Percentiles rank a stretch among this genome's conserved stretches.
Evolutionary conservation across 2,888 invertebrate species (phyloP).

Genomic region (Drosophila putrida): DNA sequence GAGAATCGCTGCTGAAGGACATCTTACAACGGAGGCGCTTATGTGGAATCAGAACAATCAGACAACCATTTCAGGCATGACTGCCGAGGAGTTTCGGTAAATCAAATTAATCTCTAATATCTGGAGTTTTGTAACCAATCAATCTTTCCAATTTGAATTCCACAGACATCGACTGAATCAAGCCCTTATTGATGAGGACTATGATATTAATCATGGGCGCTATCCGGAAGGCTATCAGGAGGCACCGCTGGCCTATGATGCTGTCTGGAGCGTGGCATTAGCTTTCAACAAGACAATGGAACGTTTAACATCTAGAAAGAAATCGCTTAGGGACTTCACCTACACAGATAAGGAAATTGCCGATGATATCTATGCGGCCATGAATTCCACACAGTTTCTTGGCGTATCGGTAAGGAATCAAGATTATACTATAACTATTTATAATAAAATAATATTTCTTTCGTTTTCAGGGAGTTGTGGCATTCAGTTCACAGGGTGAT

Average conservation of each 20-base stretch:
- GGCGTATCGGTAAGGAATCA: constrained; percentile 95
- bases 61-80: constrained; percentile 98
- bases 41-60: constrained; percentile 99
- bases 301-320: constrained; percentile 90
- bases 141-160: neutral
- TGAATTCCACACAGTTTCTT: constrained; percentile 98
- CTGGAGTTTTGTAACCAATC: neutral
- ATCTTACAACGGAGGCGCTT: constrained; percentile 98
- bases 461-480: constrained; percentile 94
- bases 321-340: constrained; percentile 96
- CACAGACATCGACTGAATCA: constrained; percentile 91
- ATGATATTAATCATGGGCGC: constrained; percentile 93
- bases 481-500: constrained; percentile 99
- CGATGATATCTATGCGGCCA: constrained; percentile 97
- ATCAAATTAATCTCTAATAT: neutral
- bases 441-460: neutral
- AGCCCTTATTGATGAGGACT: constrained; percentile 91
- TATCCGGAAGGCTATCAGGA: constrained; percentile 98
- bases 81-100: constrained; percentile 94
- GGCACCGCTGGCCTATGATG: constrained; percentile 99
- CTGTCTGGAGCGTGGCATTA: constrained; percentile 99
- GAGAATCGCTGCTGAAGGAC: constrained; percentile 97
- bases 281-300: constrained; percentile 99
- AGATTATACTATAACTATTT: too few relatives aligned
- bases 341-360: constrained; percentile 98